phyloP scores from a whole-genome alignment of 2,113 vertebrate species.

The Melanostigma gelatinosum region DNA sequence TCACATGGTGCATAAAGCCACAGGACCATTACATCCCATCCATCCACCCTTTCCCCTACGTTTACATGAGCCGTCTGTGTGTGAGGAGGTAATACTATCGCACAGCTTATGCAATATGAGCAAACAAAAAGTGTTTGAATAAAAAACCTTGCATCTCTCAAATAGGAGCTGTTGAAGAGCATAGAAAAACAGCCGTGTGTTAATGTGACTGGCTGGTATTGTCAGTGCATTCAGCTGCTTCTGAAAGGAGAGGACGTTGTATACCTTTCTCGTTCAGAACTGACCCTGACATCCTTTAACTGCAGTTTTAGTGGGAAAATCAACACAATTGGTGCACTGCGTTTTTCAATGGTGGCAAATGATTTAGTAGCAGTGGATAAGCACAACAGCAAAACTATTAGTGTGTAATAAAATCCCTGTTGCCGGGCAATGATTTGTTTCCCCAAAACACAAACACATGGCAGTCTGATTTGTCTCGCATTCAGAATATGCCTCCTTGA shows the following conservation, averaged over 20 bases:
- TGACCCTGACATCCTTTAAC: slow-evolving; percentile 24
- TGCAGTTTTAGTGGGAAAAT: slow-evolving; percentile 4
- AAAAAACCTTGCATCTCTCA: background rate
- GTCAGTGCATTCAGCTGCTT: slow-evolving; percentile 5
- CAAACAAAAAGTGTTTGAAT: slow-evolving; percentile 3
- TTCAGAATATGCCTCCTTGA: background rate
- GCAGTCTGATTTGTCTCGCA: background rate
- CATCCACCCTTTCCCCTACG: background rate
- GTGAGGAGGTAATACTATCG: background rate
- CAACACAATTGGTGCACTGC: background rate
- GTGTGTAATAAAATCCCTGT: background rate
- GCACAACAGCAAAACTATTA: background rate
- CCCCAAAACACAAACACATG: background rate
- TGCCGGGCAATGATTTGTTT: background rate
- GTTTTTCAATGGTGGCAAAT: background rate
- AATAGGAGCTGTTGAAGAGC: slow-evolving; percentile 5
- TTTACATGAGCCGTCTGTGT: background rate
- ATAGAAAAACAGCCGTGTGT: background rate
- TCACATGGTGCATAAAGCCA: slow-evolving; percentile 3
- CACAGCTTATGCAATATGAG: background rate
- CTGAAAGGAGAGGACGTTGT: slow-evolving; percentile 8
- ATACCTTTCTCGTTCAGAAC: slow-evolving; percentile 26
- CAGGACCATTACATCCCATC: background rate
- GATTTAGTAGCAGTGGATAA: slow-evolving; percentile 3
- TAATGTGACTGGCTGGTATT: background rate